Evolutionary conservation across 2,797 vertebrate genomes (phyloP), one percentile per base, ranked within the genome.

Genomic region (Myotis vivesi): DNA sequence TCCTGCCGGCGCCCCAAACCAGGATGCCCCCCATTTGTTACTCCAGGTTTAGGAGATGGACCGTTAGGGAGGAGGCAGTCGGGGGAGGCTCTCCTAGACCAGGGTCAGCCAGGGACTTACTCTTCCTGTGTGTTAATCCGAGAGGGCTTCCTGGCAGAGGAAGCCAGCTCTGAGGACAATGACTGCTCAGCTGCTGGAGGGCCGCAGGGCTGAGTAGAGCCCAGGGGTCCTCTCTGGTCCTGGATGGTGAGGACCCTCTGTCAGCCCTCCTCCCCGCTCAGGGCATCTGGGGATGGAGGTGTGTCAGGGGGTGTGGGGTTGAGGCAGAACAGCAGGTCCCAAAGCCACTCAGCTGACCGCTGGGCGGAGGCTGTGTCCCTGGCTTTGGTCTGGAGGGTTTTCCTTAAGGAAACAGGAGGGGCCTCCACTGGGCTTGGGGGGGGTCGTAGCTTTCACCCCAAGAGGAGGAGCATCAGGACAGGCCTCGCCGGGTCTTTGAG

Each of bases 41-140:
- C 57, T 13, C n/a, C 16, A 10, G 28, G 46, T 22, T 36, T 8
- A 7, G 72, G 41, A 36, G 30, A 2, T 4, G 4, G 51, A 6
- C 0, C 1, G 66, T 38, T 4, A 38, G 46, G 23, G 72, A 38
- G 36, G 49, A 76, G 44, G 38, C 15, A 0, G 7, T n/a, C 41
- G 8, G 8, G 22, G 94, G 57, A 30, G 71, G 38, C 22, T 16
- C 33, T 68, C 80, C 8, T 4, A 25, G 75, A 19, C 36, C 44
- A 2, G n/a, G 22, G 22, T 0, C 53, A 4, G 19, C 0, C 53
- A 8, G 22, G 9, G 8, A 15, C 13, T 75, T 46, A 0, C 16
- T 30, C 36, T 77, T 30, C 33, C 33, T 44, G 7, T 23, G 4
- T 33, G 15, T 53, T 17, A 28, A 64, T 64, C 20, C 25, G 25